phyloP scores from a whole-genome alignment of 2,888 invertebrate genomes.

The Hedychridium roseum region DNA sequence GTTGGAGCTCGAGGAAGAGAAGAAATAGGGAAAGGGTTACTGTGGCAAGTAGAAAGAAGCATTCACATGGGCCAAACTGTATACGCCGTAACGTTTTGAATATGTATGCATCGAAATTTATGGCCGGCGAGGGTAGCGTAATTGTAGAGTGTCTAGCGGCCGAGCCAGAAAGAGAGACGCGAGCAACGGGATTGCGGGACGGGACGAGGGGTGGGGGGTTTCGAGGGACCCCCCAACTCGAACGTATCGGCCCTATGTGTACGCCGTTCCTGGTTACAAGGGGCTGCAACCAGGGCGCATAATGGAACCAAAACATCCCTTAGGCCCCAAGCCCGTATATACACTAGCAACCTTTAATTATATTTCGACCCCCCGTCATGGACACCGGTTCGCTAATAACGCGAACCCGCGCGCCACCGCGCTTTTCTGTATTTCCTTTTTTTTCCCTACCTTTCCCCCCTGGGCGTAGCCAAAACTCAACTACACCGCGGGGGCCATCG shows the following conservation, averaged over 20 bases:
- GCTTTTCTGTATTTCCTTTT: no score
- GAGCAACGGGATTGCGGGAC: constrained; percentile 25
- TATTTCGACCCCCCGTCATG: constrained; percentile 40
- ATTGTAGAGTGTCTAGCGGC: constrained; percentile 48
- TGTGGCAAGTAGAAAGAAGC: no score
- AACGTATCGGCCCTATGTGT: constrained; percentile 1
- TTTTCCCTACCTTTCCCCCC: no score
- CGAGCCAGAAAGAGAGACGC: neutral
- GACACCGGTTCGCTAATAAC: no score
- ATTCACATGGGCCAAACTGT: no score
- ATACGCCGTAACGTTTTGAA: no score
- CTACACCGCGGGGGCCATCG: no score
- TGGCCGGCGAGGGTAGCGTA: constrained; percentile 48
- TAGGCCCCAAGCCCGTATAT: constrained; percentile 44
- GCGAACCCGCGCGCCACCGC: no score
- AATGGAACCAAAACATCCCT: constrained; percentile 62
- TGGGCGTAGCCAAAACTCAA: no score
- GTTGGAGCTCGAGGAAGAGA: no score
- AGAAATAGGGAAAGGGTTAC: no score
- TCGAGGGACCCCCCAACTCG: neutral
- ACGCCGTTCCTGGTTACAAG: constrained; percentile 1
- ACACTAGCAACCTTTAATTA: constrained; percentile 54
- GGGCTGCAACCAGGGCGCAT: no score
- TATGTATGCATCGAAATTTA: constrained; percentile 61
- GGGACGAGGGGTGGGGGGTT: constrained; percentile 17